Base-by-base conservation (phyloP, 2,888 invertebrate species). In the Pseudanteris insignis region DNA sequence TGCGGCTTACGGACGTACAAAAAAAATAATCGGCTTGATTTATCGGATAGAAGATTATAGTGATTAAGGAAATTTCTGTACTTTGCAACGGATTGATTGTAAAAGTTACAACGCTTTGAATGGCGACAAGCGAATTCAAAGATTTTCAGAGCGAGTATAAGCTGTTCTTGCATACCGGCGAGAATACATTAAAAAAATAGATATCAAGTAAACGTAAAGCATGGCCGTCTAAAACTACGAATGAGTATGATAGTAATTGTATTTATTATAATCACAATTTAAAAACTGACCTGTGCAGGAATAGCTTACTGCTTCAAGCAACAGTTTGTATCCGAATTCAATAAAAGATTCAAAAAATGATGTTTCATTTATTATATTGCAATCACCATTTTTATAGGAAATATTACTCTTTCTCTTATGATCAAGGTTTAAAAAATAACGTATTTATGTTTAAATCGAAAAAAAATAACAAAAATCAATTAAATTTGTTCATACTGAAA, bases 301-400 rank as follows among this genome's bases (percentile, higher is more conserved):
- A 55, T 48, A 55, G 60, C 64, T 64, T 57, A 57, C 65, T 67
- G 63, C 64, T 68, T 70, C 51, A 64, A 67, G 64, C 65, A 66
- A 70, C 68, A 67, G 70, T 73, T 73, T 73, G 71, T 73, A 73
- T 69, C 70, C 70, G 70, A 70, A 66, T 66, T 72, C 65, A 72
- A 73, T 73, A 70, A 73, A 73, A 61, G 63, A 71, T 67, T 66
- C 69, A 67, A 68, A 64, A 69, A 70, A 71, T 64, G 67, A 4
- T 5, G 21, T 7, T n/a, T n/a, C n/a, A n/a, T n/a, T n/a, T n/a
- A n/a, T n/a, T n/a, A n/a, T n/a, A n/a, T n/a, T n/a, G n/a, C n/a
- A n/a, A n/a, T n/a, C n/a, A n/a, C n/a, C n/a, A n/a, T n/a, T n/a
- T n/a, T n/a, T n/a, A n/a, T n/a, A n/a, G n/a, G n/a, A n/a, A n/a